Base-by-base conservation (phyloP, 1,140 invertebrate genomes). In the Drosophila pandora region DNA sequence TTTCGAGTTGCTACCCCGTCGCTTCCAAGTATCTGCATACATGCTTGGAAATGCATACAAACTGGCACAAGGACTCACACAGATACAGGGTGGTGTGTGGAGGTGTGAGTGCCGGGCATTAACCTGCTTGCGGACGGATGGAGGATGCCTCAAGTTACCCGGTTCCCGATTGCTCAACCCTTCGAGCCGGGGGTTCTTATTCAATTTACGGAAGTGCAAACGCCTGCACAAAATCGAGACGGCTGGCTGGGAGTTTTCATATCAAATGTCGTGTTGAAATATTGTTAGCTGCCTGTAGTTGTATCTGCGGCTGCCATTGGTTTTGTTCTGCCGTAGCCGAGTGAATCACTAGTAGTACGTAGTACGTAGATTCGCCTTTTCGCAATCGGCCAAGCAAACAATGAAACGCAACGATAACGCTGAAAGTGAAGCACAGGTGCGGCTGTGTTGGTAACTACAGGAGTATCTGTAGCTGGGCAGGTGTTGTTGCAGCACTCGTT, bases 371-470 rank as follows among this genome's bases (percentile, higher is more conserved):
- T 62, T 76, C 56, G 59, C 34, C 57, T 84, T 87, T 85, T 85
- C 82, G 82, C 82, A 85, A 85, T 87, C 82, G 59, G 58, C 77
- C 76, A 85, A 85, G 72, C 74, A 76, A 81, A 79, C 75, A 83
- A 68, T 87, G 70, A 70, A 80, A 85, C 83, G 82, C 82, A 87
- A 81, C 82, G 82, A 85, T 85, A 85, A 87, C 71, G 78, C 58
- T 79, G 82, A 85, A 85, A 85, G 82, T 85, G 82, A 85, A 85
- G 82, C 70, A 70, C 83, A 85, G 82, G 82, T 85, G 73, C 64
- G 17, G 37, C n/a, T 54, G 53, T 39, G 10, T 64, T 47, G 45
- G n/a, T 25, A 32, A 30, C 55, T 57, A 32, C 9, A 21, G 32
- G 43, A 21, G 37, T 54, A 47, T 56, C 30, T 68, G 59, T 81